Evolutionary conservation across 2,888 invertebrate species (phyloP).

Genomic region (Lasioglossum vierecki): DNA sequence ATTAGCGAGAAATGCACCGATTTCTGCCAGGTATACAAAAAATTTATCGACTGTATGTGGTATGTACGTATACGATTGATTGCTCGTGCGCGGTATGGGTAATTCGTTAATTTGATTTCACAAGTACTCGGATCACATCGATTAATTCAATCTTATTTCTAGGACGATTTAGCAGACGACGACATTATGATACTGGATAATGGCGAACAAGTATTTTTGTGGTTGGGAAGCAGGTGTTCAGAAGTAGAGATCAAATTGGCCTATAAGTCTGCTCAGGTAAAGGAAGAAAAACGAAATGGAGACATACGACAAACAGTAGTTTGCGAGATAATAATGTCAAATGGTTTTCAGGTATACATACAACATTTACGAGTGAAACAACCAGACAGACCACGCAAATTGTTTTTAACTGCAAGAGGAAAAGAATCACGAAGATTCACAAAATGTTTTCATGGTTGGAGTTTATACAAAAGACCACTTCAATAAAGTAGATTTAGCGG

Average conservation of each 20-base stretch:
- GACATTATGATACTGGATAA: constrained; percentile 99
- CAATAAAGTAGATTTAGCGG: constrained; percentile 85
- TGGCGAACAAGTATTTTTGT: constrained; percentile 98
- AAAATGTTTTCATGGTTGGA: constrained; percentile 99
- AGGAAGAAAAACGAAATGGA: constrained; percentile 5
- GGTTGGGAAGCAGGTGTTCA: constrained; percentile 98
- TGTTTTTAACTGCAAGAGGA: constrained; percentile 97
- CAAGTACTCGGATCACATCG: background rate
- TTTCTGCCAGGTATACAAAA: constrained; percentile 92
- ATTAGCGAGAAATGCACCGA: constrained; percentile 99
- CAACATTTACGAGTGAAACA: constrained; percentile 98
- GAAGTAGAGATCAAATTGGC: constrained; percentile 99
- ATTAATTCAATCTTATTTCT: constrained; percentile 47
- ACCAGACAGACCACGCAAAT: constrained; percentile 94
- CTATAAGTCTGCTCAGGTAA: constrained; percentile 98
- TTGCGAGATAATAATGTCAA: background rate
- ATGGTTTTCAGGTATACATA: constrained; percentile 92
- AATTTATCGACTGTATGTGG: background rate
- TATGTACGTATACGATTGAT: background rate
- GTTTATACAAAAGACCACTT: constrained; percentile 92
- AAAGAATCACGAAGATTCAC: constrained; percentile 98
- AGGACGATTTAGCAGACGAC: constrained; percentile 99
- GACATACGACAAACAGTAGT: background rate
- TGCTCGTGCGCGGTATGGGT: background rate
- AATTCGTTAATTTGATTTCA: background rate